Conservation (phyloP, 2,797 vertebrate species). For the Rhinella marina region DNA sequence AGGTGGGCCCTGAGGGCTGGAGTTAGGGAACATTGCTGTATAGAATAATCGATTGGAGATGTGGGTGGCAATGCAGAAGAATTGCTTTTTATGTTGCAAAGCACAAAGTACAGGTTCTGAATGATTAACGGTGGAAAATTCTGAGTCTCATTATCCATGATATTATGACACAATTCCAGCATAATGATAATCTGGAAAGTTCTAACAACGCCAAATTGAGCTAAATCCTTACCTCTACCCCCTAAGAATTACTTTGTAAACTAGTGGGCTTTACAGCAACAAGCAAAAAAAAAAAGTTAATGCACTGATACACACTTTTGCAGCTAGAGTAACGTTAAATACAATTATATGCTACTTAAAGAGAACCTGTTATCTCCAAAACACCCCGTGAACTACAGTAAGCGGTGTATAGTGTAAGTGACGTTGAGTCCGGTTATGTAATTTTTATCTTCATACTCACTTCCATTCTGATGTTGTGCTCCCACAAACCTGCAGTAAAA, state of each 20-base stretch:
- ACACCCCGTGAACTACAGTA: too few species aligned
- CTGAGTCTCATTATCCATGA: neutral
- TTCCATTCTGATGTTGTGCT: too few species aligned
- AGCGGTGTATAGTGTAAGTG: too few species aligned
- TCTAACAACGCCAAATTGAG: neutral
- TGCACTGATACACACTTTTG: neutral
- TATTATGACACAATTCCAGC: conserved; percentile 15
- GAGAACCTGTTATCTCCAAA: too few species aligned
- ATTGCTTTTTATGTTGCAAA: neutral
- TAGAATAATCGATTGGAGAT: neutral
- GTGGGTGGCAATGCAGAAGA: neutral
- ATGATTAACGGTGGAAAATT: neutral
- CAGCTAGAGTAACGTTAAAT: too few species aligned
- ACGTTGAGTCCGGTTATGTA: too few species aligned
- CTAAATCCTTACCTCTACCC: neutral
- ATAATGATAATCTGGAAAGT: neutral
- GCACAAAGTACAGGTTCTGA: neutral
- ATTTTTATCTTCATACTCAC: too few species aligned
- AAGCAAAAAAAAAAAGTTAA: neutral
- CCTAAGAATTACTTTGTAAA: neutral
- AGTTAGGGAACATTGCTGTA: too few species aligned
- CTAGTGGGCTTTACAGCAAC: neutral
- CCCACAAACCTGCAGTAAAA: too few species aligned
- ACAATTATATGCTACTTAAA: neutral
- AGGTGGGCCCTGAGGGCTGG: too few species aligned